Evolutionary conservation across 1,140 invertebrate genomes (phyloP).

Genomic region (Maniola jurtina): DNA sequence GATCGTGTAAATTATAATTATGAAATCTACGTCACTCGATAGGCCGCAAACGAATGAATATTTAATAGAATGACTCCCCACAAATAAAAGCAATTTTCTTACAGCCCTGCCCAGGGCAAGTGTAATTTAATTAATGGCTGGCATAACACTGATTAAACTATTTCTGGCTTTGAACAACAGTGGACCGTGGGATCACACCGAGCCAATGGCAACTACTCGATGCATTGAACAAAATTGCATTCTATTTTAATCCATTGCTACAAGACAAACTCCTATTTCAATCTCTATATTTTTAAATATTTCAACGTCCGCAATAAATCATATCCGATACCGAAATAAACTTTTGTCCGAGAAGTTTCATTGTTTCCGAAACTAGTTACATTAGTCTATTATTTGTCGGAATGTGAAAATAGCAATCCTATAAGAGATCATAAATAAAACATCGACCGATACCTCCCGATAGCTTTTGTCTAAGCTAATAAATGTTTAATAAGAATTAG

Average conservation of each 20-base stretch:
- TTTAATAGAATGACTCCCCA: conserved; percentile 65
- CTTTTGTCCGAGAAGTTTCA: conserved; percentile 10
- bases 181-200: conserved; percentile 20
- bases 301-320: conserved; percentile 12
- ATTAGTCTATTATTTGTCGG: conserved; percentile 33
- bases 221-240: conserved; percentile 35
- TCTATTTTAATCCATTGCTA: conserved; percentile 37
- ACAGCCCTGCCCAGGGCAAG: conserved; percentile 48
- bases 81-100: conserved; percentile 71
- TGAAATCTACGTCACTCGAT: conserved; percentile 47
- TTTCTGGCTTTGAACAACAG: conserved; percentile 34
- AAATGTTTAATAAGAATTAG: conserved; percentile 78
- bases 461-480: conserved; percentile 73
- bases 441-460: conserved; percentile 61
- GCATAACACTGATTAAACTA: conserved; percentile 64
- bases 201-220: conserved; percentile 16
- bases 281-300: conserved; percentile 24
- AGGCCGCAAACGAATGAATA: conserved; percentile 53
- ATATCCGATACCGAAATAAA: conserved; percentile 14
- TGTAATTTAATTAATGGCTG: conserved; percentile 65
- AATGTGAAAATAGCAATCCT: conserved; percentile 62
- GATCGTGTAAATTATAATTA: conserved; percentile 2
- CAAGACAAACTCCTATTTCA: conserved; percentile 15
- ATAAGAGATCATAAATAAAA: conserved; percentile 74
- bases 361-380: conserved; percentile 21